These are phyloP conservation scores for Atherinomorus stipes DNA, from an alignment of 2,113 vertebrate species.

Conservation along the genomic window DNA sequence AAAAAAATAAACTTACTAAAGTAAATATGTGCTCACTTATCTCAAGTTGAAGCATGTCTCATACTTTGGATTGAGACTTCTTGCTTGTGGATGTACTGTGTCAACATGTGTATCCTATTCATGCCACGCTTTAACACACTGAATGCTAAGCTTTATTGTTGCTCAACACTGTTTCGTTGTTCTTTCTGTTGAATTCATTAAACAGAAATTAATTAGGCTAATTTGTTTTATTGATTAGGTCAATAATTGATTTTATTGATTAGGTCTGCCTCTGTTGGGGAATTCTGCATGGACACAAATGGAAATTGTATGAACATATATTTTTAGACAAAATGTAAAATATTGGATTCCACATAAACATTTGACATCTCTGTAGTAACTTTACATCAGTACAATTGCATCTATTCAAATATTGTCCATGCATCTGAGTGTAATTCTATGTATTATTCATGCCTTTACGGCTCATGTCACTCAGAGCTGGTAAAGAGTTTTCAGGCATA, in stretches of 20 bases:
- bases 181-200: not conserved
- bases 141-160: not conserved
- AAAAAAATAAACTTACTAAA: not conserved
- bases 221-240: not conserved
- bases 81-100: not conserved
- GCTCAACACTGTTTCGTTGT: not conserved
- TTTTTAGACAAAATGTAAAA: too few species aligned
- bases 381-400: not conserved
- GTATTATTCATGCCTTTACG: too few species aligned
- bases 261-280: too few species aligned
- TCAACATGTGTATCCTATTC: too few species aligned
- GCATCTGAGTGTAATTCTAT: too few species aligned
- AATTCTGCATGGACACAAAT: not conserved
- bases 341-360: not conserved
- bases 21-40: not conserved
- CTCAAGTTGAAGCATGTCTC: not conserved
- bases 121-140: too few species aligned
- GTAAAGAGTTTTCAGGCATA: not conserved
- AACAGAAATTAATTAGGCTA: not conserved
- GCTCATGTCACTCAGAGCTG: not conserved
- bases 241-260: not conserved
- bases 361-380: not conserved
- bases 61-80: not conserved
- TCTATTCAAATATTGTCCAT: too few species aligned
- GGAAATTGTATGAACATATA: not conserved